Evolutionary conservation across 2,888 invertebrate genomes (phyloP), one percentile per base, ranked within the genome.

Genomic region (Pimpla rufipes): DNA sequence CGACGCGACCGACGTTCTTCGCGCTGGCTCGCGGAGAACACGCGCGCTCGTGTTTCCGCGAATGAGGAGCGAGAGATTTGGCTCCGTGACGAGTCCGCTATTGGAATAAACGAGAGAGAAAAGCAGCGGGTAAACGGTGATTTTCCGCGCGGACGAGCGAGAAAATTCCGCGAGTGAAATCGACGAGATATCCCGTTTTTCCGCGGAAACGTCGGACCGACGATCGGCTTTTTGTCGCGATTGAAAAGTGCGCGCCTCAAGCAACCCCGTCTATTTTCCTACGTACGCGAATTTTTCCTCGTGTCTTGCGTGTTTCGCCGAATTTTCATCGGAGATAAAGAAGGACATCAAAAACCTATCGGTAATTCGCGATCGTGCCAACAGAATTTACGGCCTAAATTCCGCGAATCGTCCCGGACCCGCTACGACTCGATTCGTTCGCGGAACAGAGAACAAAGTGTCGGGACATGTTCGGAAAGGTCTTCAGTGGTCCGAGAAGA

Each of bases 401-500:
- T 29, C 29, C 29, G 29, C 3, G 29, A 21, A 21, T 8, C 52
- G 45, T 50, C 5, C 50, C 18, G 50, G 18, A 50, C 18, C 16
- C 4, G 6, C 18, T 16, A 6, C 18, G 16, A 18, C 4, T 55
- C 16, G 21, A 6, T 59, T 73, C 16, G 23, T 59, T 10, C 0
- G 16, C 7, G 5, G 10, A 47, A n/a, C 1, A 23, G 35, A n/a
- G n/a, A n/a, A n/a, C n/a, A 70, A 68, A 75, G 82, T 66, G 29
- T 67, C 21, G 76, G 77, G 84, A 74, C 57, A 84, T 84, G 84
- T 74, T 70, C 35, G 80, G 70, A 70, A 78, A 42, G 75, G 64
- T 84, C 70, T 80, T 81, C 50, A 81, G 84, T 74, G 80, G 57
- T 74, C 74, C 80, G 74, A 78, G 84, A 84, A 74, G 83, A 83